Evolutionary conservation across 2,113 vertebrate species (phyloP).

Genomic region (Athene noctua): DNA sequence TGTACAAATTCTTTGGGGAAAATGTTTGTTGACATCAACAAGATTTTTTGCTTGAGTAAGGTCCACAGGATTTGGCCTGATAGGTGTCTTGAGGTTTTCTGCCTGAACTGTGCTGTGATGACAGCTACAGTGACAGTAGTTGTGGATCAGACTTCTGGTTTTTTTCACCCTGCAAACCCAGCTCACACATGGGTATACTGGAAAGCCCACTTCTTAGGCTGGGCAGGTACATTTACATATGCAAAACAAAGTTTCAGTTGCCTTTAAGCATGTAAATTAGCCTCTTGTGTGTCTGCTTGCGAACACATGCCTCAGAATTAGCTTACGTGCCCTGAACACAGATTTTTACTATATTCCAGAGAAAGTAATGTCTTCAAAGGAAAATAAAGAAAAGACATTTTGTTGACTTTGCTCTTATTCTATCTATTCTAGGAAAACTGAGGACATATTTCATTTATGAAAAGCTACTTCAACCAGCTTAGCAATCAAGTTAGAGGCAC

Average conservation of each 20-base stretch:
- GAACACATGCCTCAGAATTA: not conserved
- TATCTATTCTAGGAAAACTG: slow-evolving; percentile 8
- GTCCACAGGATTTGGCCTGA: slow-evolving; percentile 35
- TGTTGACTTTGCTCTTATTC: slow-evolving; percentile 45
- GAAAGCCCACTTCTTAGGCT: not conserved
- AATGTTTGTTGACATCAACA: slow-evolving; percentile 52
- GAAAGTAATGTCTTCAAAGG: slow-evolving; percentile 13
- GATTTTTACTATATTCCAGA: not conserved
- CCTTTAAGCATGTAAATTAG: slow-evolving; percentile 18
- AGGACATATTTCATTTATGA: slow-evolving; percentile 58
- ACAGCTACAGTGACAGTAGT: slow-evolving; percentile 1
- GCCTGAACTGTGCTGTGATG: slow-evolving; percentile 3
- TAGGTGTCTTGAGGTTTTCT: slow-evolving; percentile 52
- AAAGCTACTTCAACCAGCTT: slow-evolving; percentile 37
- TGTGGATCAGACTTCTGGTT: not conserved
- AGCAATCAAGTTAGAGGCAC: slow-evolving; percentile 46
- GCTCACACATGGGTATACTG: not conserved
- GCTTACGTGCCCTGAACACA: not conserved
- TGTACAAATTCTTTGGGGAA: not conserved
- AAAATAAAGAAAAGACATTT: slow-evolving; percentile 17
- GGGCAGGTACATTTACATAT: slow-evolving; percentile 7
- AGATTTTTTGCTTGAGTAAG: slow-evolving; percentile 39
- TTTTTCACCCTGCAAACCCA: not conserved
- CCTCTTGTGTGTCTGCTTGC: not conserved
- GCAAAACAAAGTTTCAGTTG: slow-evolving; percentile 8